These are phyloP conservation scores for Calyptomena viridis DNA, from an alignment of 2,113 vertebrate genomes.

Conservation along the genomic window DNA sequence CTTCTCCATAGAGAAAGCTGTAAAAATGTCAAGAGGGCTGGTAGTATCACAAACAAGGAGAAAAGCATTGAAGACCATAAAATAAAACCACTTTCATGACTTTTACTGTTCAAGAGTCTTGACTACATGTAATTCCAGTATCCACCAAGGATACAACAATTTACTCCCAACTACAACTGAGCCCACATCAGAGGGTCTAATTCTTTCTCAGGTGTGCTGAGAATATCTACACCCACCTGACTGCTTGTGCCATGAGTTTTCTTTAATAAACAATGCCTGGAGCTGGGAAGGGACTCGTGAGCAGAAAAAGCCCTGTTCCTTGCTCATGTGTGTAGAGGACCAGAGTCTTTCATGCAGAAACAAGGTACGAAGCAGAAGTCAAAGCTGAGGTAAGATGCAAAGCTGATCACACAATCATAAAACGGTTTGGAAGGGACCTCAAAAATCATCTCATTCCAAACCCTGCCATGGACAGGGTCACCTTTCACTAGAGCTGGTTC, in stretches of 20 bases:
- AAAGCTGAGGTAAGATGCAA: rapidly evolving
- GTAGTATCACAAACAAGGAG: rapidly evolving
- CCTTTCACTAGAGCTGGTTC: rapidly evolving
- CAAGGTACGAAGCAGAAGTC: not conserved
- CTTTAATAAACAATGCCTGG: not conserved
- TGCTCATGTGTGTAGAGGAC: rapidly evolving
- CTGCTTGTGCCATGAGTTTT: rapidly evolving
- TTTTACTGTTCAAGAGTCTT: not conserved
- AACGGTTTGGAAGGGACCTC: not conserved
- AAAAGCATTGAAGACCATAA: not conserved
- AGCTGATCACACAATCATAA: not conserved
- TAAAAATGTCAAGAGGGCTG: not conserved
- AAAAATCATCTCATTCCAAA: not conserved
- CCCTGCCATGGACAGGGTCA: not conserved
- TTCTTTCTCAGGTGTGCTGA: too few species aligned
- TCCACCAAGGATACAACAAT: not conserved
- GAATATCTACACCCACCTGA: not conserved
- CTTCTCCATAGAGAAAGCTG: not conserved
- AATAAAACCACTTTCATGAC: not conserved
- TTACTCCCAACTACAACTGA: rapidly evolving
- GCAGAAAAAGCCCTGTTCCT: not conserved
- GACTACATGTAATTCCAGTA: too few species aligned
- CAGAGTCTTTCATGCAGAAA: not conserved
- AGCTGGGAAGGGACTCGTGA: not conserved
- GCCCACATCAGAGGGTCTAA: not conserved